These are phyloP conservation scores for Hippocampus kuda DNA, from an alignment of 2,797 vertebrate genomes.

Conservation along the genomic window DNA sequence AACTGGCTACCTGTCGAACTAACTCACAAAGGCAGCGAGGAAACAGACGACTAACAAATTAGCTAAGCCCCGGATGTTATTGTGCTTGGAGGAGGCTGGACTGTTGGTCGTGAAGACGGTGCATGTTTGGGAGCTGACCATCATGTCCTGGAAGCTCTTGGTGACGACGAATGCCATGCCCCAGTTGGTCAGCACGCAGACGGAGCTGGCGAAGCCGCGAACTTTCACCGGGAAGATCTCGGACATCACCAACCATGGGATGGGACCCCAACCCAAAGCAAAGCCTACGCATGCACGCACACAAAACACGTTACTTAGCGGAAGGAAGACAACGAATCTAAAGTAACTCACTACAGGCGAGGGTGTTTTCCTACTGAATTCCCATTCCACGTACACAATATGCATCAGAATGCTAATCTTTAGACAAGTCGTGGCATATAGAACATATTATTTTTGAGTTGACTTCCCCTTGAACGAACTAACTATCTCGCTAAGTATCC, in stretches of 20 bases:
- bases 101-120: not conserved
- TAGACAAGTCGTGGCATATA: too few species aligned
- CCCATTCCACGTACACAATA: too few species aligned
- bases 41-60: not conserved
- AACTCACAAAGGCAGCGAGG: too few species aligned
- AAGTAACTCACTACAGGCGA: not conserved
- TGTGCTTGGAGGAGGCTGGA: not conserved
- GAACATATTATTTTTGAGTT: too few species aligned
- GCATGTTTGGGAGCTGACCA: conserved; percentile 58
- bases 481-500: not conserved
- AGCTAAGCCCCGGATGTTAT: too few species aligned
- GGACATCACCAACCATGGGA: conserved; percentile 82
- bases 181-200: conserved; percentile 83
- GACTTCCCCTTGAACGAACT: not conserved
- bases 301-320: not conserved
- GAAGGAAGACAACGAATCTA: not conserved
- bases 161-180: conserved; percentile 77
- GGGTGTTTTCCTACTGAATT: too few species aligned
- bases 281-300: conserved; percentile 65
- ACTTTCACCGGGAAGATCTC: conserved; percentile 79
- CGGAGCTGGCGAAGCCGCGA: conserved; percentile 69
- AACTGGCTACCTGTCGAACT: too few species aligned
- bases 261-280: conserved; percentile 81
- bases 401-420: too few species aligned
- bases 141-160: conserved; percentile 76